These are phyloP conservation scores for Bombylius major DNA, from an alignment of 2,888 invertebrate genomes.

Conservation along the genomic window DNA sequence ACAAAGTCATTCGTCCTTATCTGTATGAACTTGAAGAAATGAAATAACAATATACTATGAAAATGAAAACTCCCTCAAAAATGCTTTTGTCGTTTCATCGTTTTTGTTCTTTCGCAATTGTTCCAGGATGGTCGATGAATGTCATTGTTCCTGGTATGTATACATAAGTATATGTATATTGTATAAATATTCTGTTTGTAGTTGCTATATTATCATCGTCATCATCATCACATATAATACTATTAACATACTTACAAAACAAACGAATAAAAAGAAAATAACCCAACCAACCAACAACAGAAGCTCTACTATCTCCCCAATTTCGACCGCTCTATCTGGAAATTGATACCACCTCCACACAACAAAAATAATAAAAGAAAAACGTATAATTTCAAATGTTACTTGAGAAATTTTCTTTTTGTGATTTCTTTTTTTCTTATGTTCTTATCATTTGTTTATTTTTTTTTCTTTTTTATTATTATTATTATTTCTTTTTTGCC, in stretches of 20 bases:
- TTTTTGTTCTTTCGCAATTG: too few species aligned
- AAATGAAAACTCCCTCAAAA: neutral
- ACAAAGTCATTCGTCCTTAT: neutral
- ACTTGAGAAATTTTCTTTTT: neutral
- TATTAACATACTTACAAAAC: too few species aligned
- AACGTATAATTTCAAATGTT: too few species aligned
- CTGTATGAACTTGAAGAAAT: neutral
- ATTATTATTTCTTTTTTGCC: neutral
- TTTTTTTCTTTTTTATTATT: neutral
- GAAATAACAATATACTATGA: neutral
- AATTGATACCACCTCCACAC: neutral
- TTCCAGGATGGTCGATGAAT: neutral
- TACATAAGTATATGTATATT: too few species aligned
- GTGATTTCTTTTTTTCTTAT: neutral
- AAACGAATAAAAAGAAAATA: too few species aligned
- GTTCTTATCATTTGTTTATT: neutral
- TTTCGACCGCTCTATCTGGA: too few species aligned
- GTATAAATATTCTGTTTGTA: too few species aligned
- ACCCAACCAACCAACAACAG: too few species aligned
- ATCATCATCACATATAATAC: too few species aligned
- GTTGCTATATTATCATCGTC: too few species aligned
- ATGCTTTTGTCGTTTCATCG: neutral
- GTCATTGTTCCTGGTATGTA: neutral
- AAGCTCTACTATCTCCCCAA: too few species aligned
- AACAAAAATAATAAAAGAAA: neutral